phyloP scores from a whole-genome alignment of 2,888 invertebrate species.

The Drosophila seclusa region DNA sequence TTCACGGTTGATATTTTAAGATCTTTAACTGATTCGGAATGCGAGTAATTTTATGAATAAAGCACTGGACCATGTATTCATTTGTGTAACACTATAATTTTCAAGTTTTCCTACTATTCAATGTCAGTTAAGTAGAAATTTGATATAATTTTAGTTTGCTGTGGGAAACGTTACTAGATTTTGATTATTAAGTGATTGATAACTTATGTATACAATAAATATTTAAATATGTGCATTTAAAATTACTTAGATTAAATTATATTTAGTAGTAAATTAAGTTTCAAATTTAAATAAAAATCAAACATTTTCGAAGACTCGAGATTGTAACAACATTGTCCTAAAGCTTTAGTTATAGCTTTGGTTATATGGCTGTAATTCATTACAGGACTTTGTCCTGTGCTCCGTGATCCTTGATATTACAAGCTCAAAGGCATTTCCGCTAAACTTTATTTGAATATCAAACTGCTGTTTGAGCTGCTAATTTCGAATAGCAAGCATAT shows the following conservation, averaged over 20 bases:
- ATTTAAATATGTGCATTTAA: neutral
- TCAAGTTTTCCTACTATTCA: neutral
- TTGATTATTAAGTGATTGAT: neutral
- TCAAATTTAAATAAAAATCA: neutral
- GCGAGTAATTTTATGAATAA: neutral
- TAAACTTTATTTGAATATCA: constrained; percentile 33
- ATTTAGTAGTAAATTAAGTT: neutral
- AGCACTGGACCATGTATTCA: constrained; percentile 1
- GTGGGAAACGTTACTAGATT: neutral
- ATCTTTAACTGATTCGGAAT: neutral
- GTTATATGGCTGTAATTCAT: neutral
- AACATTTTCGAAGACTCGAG: neutral
- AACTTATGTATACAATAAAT: neutral
- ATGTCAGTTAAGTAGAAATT: neutral
- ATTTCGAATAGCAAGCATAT: constrained; percentile 47
- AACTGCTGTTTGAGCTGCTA: constrained; percentile 51
- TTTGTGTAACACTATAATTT: neutral
- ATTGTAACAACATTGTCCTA: too few relatives aligned
- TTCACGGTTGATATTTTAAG: neutral
- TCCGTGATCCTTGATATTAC: constrained; percentile 12
- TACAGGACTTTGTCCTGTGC: neutral
- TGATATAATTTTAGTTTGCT: neutral
- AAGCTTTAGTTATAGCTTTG: too few relatives aligned
- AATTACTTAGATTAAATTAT: neutral
- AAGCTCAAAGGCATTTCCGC: constrained; percentile 15